phyloP scores from a whole-genome alignment of 2,888 invertebrate genomes.

The Callosobruchus maculatus region DNA sequence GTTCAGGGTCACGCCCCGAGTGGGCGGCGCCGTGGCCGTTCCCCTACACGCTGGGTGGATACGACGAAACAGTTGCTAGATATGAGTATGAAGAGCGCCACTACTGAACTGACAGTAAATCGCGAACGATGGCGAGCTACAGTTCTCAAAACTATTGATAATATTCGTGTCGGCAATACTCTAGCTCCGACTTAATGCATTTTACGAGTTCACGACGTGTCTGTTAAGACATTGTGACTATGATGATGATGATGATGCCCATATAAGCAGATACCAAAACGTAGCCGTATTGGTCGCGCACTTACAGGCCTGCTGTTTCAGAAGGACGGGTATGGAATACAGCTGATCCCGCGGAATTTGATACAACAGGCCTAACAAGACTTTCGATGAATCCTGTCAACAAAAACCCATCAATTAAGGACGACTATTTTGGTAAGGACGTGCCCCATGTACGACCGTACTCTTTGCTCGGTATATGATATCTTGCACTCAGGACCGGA shows the following conservation, averaged over 20 bases:
- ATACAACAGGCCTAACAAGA: slow-evolving; percentile 20
- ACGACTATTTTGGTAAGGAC: slow-evolving; percentile 36
- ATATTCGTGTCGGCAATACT: too few relatives aligned
- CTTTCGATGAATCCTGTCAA: slow-evolving; percentile 38
- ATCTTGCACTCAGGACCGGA: slow-evolving; percentile 10
- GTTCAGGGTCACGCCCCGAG: too few relatives aligned
- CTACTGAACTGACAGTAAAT: too few relatives aligned
- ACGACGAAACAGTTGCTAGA: too few relatives aligned
- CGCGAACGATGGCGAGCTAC: too few relatives aligned
- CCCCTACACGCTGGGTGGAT: too few relatives aligned
- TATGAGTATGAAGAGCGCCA: too few relatives aligned
- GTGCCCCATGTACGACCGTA: slow-evolving; percentile 20
- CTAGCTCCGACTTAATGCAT: too few relatives aligned
- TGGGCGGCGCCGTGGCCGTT: too few relatives aligned
- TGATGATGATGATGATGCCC: background rate
- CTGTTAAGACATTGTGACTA: too few relatives aligned
- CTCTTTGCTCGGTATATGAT: background rate
- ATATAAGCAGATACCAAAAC: background rate
- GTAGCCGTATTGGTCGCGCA: background rate
- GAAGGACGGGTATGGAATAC: background rate
- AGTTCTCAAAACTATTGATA: too few relatives aligned
- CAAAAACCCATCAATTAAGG: slow-evolving; percentile 40
- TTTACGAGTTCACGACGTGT: too few relatives aligned
- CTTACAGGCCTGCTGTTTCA: background rate
- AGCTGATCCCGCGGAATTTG: background rate